A percentile compares a stretch with the other conserved stretches of the same genome.
These are phyloP conservation scores for Tachuris rubrigastra DNA, from an alignment of 2,113 vertebrate species.

Conservation along the genomic window DNA sequence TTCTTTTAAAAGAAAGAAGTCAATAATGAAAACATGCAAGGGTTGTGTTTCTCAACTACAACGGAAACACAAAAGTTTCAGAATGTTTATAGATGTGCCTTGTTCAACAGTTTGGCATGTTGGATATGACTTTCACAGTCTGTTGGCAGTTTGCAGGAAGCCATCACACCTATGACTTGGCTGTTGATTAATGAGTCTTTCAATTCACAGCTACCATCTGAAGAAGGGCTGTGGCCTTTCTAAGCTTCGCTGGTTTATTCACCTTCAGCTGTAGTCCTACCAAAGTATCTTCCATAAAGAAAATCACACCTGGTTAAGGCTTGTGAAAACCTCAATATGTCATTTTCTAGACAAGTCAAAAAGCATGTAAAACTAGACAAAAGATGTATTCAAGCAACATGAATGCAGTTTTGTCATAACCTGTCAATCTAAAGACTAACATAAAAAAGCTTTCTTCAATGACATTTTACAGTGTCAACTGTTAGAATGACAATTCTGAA, in stretches of 20 bases:
- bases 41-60: neutral
- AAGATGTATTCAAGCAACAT: slow-evolving; percentile 89
- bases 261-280: slow-evolving; percentile 82
- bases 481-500: slow-evolving; percentile 79
- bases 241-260: slow-evolving; percentile 91
- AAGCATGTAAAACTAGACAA: slow-evolving; percentile 88
- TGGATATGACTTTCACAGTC: slow-evolving; percentile 99
- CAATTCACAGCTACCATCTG: slow-evolving; percentile 87
- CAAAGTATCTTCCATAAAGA: slow-evolving; percentile 76
- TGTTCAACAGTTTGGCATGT: slow-evolving; percentile 84
- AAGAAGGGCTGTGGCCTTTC: slow-evolving; percentile 89
- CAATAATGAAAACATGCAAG: neutral
- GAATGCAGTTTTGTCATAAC: slow-evolving; percentile 83
- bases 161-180: slow-evolving; percentile 96
- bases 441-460: slow-evolving; percentile 80
- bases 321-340: slow-evolving; percentile 93
- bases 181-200: slow-evolving; percentile 98
- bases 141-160: slow-evolving; percentile 90
- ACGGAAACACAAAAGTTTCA: slow-evolving; percentile 48
- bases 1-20: neutral
- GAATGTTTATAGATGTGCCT: slow-evolving; percentile 74
- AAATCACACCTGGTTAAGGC: slow-evolving; percentile 87
- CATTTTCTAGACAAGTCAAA: slow-evolving; percentile 84
- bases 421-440: slow-evolving; percentile 81
- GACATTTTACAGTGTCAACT: slow-evolving; percentile 82